Conservation (phyloP, 2,888 invertebrate genomes). For the Sarcophaga subvicina region DNA sequence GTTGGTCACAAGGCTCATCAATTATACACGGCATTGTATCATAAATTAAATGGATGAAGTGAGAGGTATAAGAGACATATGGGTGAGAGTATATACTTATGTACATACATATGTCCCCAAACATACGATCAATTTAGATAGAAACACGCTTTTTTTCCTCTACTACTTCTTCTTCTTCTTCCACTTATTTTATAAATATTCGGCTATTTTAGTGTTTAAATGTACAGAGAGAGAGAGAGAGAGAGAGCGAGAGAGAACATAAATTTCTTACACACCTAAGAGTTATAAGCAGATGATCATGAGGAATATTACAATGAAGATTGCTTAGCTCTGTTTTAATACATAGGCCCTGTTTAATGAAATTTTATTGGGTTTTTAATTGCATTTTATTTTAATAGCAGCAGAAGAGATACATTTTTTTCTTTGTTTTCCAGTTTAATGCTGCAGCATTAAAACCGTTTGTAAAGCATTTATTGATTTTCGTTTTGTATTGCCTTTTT, state of each 20-base stretch:
- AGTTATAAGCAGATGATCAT: neutral
- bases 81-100: constrained; percentile 40
- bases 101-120: constrained; percentile 65
- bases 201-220: neutral
- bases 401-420: neutral
- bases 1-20: neutral
- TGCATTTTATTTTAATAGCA: neutral
- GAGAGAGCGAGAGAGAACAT: constrained; percentile 33
- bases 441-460: too few relatives aligned
- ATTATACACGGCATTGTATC: neutral
- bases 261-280: constrained; percentile 26
- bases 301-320: neutral
- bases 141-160: constrained; percentile 56
- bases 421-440: too few relatives aligned
- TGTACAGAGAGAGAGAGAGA: constrained; percentile 15
- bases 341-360: neutral
- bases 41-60: neutral
- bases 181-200: neutral
- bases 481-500: too few relatives aligned
- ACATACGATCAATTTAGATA: constrained; percentile 69
- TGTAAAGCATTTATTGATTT: too few relatives aligned
- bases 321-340: neutral
- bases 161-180: too few relatives aligned
- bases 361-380: neutral
- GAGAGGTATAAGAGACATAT: neutral